Evolutionary conservation across 2,888 invertebrate genomes (phyloP), one percentile per base, ranked within the genome.

Genomic region (Hirtodrosophila duncani): DNA sequence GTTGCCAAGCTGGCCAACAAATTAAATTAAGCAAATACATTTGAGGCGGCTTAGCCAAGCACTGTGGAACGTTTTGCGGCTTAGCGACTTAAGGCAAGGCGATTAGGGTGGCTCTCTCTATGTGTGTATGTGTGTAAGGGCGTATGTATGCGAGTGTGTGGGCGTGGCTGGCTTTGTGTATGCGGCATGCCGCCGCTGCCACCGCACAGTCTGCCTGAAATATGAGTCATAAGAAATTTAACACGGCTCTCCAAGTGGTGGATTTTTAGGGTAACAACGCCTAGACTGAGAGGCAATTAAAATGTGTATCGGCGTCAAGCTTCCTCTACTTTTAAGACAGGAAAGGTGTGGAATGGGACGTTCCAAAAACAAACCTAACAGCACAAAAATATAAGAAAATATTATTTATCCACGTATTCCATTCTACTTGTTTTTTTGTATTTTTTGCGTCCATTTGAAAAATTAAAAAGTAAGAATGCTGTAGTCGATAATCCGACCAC

Each of bases 21-120:
- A 74, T 71, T 72, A 80, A 80, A 80, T 79, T 74, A 80, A 77
- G 80, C 77, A 74, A 74, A 74, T 74, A 74, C 80, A 80, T 74
- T 79, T 79, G 46, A 67, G 72, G 59, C 57, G 68, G 72, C 80
- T 74, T 74, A 80, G 72, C 41, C 33, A 34, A 4, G 34, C 31
- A 44, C 52, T 51, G 49, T 57, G 57, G 48, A 66, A 67, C 61
- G 52, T 63, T 71, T 75, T 71, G 77, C 69, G 72, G 71, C 71
- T 77, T 69, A 77, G 67, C 77, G 53, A 48, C 68, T 71, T 63
- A 71, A 66, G 52, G 66, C 59, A 55, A 55, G 59, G 63, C 62
- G 31, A 57, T 50, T 53, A 49, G 36, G 29, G 24, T 20, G 24
- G 13, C 18, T 31, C 38, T 30, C 14, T 52, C 26, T 9, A 20